A percentile compares a stretch with the other conserved stretches of the same genome.
Evolutionary conservation across 2,113 vertebrate genomes (phyloP).

Genomic region (Marcusenius ussheri): DNA sequence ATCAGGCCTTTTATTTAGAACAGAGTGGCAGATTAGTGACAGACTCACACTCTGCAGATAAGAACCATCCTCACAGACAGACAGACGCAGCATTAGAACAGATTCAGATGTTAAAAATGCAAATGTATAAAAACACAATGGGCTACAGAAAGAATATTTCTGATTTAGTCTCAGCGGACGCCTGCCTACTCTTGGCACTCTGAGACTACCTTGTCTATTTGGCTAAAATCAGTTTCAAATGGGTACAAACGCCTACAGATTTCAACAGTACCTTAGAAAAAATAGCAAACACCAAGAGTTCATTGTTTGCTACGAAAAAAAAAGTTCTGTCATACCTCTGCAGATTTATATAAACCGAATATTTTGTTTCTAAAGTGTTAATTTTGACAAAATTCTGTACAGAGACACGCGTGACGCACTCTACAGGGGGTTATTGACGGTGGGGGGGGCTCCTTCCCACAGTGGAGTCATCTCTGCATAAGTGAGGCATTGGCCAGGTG

Average conservation of each 20-base stretch:
- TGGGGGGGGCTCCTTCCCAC: conserved; percentile 42
- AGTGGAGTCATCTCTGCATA: conserved; percentile 48
- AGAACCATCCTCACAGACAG: conserved; percentile 56
- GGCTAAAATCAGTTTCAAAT: conserved; percentile 62
- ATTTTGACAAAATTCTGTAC: conserved; percentile 7
- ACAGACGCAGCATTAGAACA: conserved; percentile 60
- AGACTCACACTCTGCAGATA: conserved; percentile 57
- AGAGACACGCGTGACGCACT: conserved; percentile 44
- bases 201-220: conserved; percentile 54
- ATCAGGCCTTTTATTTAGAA: conserved; percentile 70
- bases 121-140: conserved; percentile 75
- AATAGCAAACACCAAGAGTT: conserved; percentile 43
- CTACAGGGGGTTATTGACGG: conserved; percentile 32
- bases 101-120: conserved; percentile 71
- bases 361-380: conserved; percentile 18
- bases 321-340: conserved; percentile 11
- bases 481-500: conserved; percentile 5
- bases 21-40: conserved; percentile 76
- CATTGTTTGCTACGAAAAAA: not conserved
- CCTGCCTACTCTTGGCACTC: conserved; percentile 28
- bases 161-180: conserved; percentile 28
- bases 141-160: conserved; percentile 62
- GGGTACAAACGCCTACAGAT: conserved; percentile 58
- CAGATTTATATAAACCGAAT: conserved; percentile 19
- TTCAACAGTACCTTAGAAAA: conserved; percentile 62